phyloP scores from a whole-genome alignment of 2,888 invertebrate genomes.

The Epinotia bilunana region DNA sequence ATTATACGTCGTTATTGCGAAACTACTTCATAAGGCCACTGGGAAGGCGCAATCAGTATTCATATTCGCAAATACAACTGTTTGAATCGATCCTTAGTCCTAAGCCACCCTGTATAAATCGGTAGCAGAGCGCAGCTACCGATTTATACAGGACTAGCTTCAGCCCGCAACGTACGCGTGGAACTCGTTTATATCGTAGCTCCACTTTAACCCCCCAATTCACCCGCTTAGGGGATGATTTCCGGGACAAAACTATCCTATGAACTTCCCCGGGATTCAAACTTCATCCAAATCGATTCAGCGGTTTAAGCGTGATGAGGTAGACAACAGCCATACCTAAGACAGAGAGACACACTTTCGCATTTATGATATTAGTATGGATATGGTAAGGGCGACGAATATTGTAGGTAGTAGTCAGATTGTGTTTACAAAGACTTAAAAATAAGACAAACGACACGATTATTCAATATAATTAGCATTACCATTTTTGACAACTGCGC shows the following conservation, averaged over 20 bases:
- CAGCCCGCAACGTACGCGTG: no score
- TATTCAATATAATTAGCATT: constrained; percentile 23
- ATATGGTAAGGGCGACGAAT: background rate
- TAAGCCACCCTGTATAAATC: no score
- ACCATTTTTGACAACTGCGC: constrained; percentile 13
- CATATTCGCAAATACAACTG: background rate
- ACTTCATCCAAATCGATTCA: background rate
- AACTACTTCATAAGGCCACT: constrained; percentile 16
- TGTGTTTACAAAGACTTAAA: background rate
- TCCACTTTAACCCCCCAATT: no score
- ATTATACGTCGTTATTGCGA: constrained; percentile 14
- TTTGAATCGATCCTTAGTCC: no score
- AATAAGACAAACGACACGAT: background rate
- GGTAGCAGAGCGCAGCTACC: no score
- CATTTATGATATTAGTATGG: constrained; percentile 20
- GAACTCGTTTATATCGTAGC: no score
- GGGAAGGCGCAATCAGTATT: background rate
- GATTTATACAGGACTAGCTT: no score
- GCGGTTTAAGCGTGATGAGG: background rate
- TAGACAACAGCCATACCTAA: no score
- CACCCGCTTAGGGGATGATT: no score
- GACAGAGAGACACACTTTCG: no score
- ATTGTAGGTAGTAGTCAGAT: background rate
- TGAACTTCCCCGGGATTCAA: background rate
- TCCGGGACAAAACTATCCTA: no score